These are phyloP conservation scores for Chrysodeixis includens DNA, from an alignment of 2,888 invertebrate genomes.

Conservation along the genomic window DNA sequence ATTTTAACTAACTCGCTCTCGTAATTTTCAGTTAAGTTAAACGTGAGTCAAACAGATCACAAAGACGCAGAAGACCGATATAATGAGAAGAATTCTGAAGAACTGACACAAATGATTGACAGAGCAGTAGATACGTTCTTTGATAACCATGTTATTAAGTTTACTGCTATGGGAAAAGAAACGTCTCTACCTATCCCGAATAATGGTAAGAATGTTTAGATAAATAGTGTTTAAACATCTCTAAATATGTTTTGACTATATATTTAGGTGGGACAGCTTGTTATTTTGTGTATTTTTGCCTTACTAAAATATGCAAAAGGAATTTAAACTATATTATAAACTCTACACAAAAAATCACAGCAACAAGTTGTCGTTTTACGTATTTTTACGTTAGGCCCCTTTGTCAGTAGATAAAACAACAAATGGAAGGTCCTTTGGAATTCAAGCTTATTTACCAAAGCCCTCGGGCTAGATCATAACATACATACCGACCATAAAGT, in stretches of 20 bases:
- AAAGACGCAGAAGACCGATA: constrained; percentile 43
- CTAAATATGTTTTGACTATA: too few relatives aligned
- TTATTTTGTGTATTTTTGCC: too few relatives aligned
- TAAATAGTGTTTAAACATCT: too few relatives aligned
- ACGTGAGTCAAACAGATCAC: constrained; percentile 59
- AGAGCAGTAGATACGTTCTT: constrained; percentile 89
- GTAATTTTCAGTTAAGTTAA: constrained; percentile 69
- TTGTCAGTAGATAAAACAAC: too few relatives aligned
- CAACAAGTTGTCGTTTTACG: not conserved
- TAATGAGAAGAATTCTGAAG: constrained; percentile 63
- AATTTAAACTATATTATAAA: too few relatives aligned
- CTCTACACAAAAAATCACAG: not conserved
- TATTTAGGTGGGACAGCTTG: too few relatives aligned
- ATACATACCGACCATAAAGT: too few relatives aligned
- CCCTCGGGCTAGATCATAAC: too few relatives aligned
- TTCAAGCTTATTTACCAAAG: too few relatives aligned
- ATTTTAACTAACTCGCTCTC: not conserved
- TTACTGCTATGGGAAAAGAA: constrained; percentile 77
- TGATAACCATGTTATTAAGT: constrained; percentile 86
- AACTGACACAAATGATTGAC: constrained; percentile 83
- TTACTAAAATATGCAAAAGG: too few relatives aligned
- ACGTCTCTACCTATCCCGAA: constrained; percentile 68
- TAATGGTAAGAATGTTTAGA: constrained; percentile 67
- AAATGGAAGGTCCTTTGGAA: too few relatives aligned
- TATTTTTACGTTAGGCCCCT: too few relatives aligned